Evolutionary conservation across 2,113 vertebrate genomes (phyloP).

Genomic region (Gadus macrocephalus): DNA sequence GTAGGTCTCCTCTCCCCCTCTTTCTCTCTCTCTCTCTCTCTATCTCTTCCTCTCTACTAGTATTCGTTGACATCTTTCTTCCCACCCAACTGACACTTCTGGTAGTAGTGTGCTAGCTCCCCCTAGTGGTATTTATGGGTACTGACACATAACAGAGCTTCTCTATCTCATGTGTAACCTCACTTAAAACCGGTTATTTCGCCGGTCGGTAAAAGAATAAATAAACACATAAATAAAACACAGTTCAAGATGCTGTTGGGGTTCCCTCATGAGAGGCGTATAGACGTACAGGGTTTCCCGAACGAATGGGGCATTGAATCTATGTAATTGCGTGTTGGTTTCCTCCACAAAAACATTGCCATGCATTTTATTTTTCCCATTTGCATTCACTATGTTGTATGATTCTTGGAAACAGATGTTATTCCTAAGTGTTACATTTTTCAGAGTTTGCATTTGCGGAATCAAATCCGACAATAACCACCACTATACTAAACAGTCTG

Average conservation of each 20-base stretch:
- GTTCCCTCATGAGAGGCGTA: background rate
- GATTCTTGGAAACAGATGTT: too few species aligned
- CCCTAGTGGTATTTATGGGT: slow-evolving; percentile 44
- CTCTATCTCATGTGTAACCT: background rate
- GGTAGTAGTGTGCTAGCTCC: slow-evolving; percentile 48
- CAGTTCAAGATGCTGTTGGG: background rate
- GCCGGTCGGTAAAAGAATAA: background rate
- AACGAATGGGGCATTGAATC: background rate
- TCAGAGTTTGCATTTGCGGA: too few species aligned
- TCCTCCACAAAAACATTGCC: too few species aligned
- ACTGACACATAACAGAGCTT: slow-evolving; percentile 21
- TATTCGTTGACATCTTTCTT: background rate
- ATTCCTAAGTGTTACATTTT: too few species aligned
- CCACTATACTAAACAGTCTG: too few species aligned
- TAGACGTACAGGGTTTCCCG: slow-evolving; percentile 9
- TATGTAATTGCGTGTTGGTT: too few species aligned
- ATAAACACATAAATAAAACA: background rate
- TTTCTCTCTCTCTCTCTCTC: slow-evolving; percentile 34
- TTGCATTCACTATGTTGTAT: too few species aligned
- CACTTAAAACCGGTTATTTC: background rate
- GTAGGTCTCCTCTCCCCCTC: slow-evolving; percentile 31
- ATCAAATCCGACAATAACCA: too few species aligned
- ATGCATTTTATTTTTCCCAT: too few species aligned
- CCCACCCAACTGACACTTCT: background rate
- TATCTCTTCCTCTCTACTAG: background rate